These are phyloP conservation scores for Zelostemma sp. DNA, from an alignment of 1,140 invertebrate genomes.

Conservation along the genomic window DNA sequence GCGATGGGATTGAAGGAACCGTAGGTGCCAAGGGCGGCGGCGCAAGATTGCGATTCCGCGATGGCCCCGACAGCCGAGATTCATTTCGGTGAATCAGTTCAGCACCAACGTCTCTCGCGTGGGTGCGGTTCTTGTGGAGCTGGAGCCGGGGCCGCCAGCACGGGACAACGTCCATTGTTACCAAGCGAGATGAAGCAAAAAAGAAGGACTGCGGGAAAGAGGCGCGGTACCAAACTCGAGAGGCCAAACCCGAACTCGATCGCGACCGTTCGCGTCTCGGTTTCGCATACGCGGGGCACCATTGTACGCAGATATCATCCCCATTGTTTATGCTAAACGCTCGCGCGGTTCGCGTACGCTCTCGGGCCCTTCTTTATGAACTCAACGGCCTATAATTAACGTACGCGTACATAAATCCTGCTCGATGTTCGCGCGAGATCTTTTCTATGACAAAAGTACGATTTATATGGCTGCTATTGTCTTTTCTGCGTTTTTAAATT, in stretches of 20 bases:
- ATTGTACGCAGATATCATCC: conserved; percentile 43
- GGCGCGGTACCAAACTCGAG: conserved; percentile 26
- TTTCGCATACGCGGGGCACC: conserved; percentile 21
- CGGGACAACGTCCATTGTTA: conserved; percentile 43
- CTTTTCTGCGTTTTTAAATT: not conserved
- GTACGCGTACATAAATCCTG: conserved; percentile 38
- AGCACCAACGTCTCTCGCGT: conserved; percentile 31
- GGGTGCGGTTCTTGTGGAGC: conserved; percentile 36
- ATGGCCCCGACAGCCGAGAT: conserved; percentile 1
- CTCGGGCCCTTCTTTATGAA: conserved; percentile 30
- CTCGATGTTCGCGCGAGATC: not conserved
- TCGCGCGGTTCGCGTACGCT: conserved; percentile 13
- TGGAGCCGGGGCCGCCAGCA: conserved; percentile 15
- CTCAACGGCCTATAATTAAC: conserved; percentile 36
- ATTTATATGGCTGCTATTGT: conserved; percentile 14
- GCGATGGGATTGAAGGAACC: not conserved
- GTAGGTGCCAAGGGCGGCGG: not conserved
- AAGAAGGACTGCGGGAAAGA: conserved; percentile 25
- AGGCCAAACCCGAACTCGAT: conserved; percentile 27
- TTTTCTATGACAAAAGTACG: conserved; percentile 32
- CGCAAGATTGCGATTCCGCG: conserved; percentile 13
- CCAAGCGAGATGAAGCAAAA: conserved; percentile 28
- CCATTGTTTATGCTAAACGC: conserved; percentile 39
- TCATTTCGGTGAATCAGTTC: conserved; percentile 29
- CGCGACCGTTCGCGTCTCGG: conserved; percentile 19